phyloP scores from a whole-genome alignment of 2,888 invertebrate species.

The Scrobipalpa costella region DNA sequence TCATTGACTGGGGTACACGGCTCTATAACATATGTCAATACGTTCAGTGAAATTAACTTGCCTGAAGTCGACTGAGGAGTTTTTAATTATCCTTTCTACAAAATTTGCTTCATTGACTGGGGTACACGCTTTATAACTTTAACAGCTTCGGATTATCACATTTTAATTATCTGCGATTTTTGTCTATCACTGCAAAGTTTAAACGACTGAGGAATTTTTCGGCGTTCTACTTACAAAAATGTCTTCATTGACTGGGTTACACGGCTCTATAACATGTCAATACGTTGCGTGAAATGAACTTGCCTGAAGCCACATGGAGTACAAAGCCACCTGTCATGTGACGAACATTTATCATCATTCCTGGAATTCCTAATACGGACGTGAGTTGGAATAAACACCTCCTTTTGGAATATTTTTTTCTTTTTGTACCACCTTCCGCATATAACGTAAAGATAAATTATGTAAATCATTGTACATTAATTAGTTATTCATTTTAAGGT shows the following conservation, averaged over 20 bases:
- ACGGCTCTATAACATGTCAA: constrained; percentile 66
- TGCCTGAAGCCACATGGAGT: constrained; percentile 35
- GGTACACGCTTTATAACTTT: too few relatives aligned
- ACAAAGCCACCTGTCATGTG: constrained; percentile 63
- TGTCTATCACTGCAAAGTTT: too few relatives aligned
- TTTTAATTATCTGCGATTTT: too few relatives aligned
- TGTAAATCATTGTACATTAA: neutral
- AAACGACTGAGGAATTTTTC: too few relatives aligned
- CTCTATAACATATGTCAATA: too few relatives aligned
- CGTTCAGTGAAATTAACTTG: too few relatives aligned
- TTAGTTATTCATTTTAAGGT: too few relatives aligned
- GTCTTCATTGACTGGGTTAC: constrained; percentile 21
- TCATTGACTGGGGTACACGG: too few relatives aligned
- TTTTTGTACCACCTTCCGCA: neutral
- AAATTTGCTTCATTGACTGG: too few relatives aligned
- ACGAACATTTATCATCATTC: constrained; percentile 65
- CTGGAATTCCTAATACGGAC: constrained; percentile 43
- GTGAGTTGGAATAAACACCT: constrained; percentile 27
- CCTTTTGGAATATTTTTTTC: constrained; percentile 13
- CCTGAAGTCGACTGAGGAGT: too few relatives aligned
- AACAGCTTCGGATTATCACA: too few relatives aligned
- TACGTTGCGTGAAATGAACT: constrained; percentile 34
- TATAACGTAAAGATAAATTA: neutral
- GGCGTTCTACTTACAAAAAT: neutral
- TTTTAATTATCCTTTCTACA: too few relatives aligned